These are phyloP conservation scores for Eumerus sabulonum DNA, from an alignment of 2,888 invertebrate species.

Conservation along the genomic window DNA sequence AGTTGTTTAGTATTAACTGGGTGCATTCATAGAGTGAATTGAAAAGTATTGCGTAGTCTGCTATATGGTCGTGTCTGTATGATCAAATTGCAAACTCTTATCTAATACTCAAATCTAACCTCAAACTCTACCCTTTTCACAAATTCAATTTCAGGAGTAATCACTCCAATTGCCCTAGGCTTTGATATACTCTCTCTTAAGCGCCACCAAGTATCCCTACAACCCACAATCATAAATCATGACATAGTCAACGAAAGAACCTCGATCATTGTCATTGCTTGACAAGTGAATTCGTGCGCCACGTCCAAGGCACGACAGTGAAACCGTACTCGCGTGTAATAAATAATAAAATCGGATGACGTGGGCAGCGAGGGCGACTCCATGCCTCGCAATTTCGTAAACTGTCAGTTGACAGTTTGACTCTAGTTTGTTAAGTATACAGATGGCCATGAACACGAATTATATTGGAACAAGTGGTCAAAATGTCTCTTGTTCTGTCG, in stretches of 20 bases:
- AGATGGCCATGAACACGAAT: constrained; percentile 55
- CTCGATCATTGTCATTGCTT: not conserved
- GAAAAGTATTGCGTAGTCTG: no score
- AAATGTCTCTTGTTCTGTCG: constrained; percentile 41
- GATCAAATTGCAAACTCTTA: no score
- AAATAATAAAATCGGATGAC: constrained; percentile 51
- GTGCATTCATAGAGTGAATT: no score
- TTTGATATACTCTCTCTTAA: constrained; percentile 39
- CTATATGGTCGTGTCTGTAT: no score
- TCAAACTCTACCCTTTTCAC: no score
- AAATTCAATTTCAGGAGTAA: no score
- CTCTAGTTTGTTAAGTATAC: not conserved
- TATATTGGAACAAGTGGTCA: constrained; percentile 46
- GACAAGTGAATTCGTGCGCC: constrained; percentile 4
- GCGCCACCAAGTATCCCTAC: constrained; percentile 48
- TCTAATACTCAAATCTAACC: no score
- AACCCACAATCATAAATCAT: constrained; percentile 46
- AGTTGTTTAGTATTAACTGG: no score
- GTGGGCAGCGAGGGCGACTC: constrained; percentile 56
- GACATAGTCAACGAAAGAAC: constrained; percentile 22
- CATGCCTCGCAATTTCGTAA: constrained; percentile 58
- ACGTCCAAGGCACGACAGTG: constrained; percentile 13
- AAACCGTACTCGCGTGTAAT: constrained; percentile 20
- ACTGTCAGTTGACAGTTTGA: constrained; percentile 49
- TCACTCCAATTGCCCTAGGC: no score